phyloP scores from a whole-genome alignment of 2,888 invertebrate genomes.

The Marasmarcha lunaedactyla region DNA sequence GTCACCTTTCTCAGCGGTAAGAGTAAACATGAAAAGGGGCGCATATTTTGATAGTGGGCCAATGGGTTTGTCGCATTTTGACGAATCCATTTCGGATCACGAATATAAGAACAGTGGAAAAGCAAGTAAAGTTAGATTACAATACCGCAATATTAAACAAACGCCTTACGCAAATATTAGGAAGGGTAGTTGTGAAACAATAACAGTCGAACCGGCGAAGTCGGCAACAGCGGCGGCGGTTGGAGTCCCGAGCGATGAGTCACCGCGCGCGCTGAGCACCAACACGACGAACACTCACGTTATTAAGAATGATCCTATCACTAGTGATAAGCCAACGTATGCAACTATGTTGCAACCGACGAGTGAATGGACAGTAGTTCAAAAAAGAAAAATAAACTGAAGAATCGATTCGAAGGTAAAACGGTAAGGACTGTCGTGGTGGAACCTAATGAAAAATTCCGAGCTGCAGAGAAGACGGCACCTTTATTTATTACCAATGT shows the following conservation, averaged over 20 bases:
- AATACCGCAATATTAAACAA: too few species aligned
- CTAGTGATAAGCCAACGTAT: background rate
- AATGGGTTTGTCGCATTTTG: constrained; percentile 4
- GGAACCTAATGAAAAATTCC: constrained; percentile 2
- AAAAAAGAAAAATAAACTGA: background rate
- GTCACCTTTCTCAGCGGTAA: too few species aligned
- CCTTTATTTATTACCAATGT: constrained; percentile 8
- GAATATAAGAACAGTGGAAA: too few species aligned
- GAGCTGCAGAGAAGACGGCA: constrained; percentile 6
- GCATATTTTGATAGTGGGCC: constrained; percentile 10
- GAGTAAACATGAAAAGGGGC: constrained; percentile 8
- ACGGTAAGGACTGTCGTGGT: background rate
- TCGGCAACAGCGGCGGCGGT: background rate
- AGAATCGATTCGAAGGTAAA: background rate
- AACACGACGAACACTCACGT: background rate
- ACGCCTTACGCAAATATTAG: too few species aligned
- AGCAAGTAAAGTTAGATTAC: too few species aligned
- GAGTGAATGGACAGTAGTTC: background rate
- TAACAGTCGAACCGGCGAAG: background rate
- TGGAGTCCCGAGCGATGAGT: background rate
- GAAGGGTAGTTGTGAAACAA: too few species aligned
- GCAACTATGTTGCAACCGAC: background rate
- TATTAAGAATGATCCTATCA: background rate
- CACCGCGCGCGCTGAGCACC: background rate
- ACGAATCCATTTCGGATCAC: background rate